Evolutionary conservation across 1,140 invertebrate genomes (phyloP).

Genomic region (Aleiodes sp.): DNA sequence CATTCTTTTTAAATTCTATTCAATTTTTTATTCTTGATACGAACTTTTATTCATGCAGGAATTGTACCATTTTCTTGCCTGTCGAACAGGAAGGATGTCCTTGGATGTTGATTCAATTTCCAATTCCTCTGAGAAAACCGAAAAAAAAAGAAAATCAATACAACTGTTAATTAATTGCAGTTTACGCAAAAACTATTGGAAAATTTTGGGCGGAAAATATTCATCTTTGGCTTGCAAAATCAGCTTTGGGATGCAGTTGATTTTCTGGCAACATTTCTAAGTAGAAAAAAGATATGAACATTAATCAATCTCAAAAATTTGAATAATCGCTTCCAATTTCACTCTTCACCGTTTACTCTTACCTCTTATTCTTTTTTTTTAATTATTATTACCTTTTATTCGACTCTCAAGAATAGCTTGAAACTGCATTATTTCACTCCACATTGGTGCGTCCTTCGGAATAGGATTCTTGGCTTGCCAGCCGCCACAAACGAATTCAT

Average conservation of each 20-base stretch:
- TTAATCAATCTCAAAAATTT: no score
- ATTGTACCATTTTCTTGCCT: slow-evolving; percentile 6
- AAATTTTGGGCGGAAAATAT: no score
- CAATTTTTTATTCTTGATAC: neutral
- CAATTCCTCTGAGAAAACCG: slow-evolving; percentile 18
- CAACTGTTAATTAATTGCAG: no score
- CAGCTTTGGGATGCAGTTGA: no score
- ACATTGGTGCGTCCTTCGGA: neutral
- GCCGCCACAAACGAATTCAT: slow-evolving; percentile 30
- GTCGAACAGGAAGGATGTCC: neutral
- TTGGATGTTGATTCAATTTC: neutral
- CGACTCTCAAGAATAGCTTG: neutral
- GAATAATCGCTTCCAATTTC: no score
- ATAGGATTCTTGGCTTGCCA: slow-evolving; percentile 19
- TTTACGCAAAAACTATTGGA: no score
- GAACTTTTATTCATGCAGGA: neutral
- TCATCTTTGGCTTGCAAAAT: no score
- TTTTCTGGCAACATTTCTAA: neutral
- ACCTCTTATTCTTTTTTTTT: no score
- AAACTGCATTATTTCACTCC: slow-evolving; percentile 18
- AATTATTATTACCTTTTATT: slow-evolving; percentile 22
- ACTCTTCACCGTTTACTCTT: no score
- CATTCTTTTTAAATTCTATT: no score
- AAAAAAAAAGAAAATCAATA: neutral
- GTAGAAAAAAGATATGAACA: no score